A percentile compares a stretch with the other conserved stretches of the same genome.
These are phyloP conservation scores for Drosophila pseudotakahashii DNA, from an alignment of 2,888 invertebrate species.

Conservation along the genomic window DNA sequence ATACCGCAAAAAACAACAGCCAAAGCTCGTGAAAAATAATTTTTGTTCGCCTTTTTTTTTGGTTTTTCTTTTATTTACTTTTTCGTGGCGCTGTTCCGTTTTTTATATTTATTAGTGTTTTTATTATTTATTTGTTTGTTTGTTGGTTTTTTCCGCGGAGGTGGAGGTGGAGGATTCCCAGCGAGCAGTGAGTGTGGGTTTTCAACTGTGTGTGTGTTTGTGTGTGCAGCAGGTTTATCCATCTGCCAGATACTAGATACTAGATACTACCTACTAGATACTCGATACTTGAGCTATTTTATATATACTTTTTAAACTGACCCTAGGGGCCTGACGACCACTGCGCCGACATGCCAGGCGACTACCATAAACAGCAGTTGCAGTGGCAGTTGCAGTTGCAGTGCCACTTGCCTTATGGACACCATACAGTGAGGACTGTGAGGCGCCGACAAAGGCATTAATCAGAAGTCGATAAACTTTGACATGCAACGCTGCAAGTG, in stretches of 20 bases:
- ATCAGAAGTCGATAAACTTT: constrained; percentile 66
- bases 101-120: constrained; percentile 2
- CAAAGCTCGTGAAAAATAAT: constrained; percentile 18
- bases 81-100: constrained; percentile 2
- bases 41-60: not conserved
- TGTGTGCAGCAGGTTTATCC: constrained; percentile 11
- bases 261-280: constrained; percentile 2
- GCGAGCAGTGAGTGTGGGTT: constrained; percentile 23
- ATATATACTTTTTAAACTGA: constrained; percentile 19
- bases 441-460: constrained; percentile 46
- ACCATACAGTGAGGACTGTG: constrained; percentile 10
- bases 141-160: too few relatives aligned
- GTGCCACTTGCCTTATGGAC: constrained; percentile 20
- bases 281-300: not conserved
- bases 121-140: too few relatives aligned
- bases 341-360: constrained; percentile 47
- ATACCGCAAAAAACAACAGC: not conserved
- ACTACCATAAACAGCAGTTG: constrained; percentile 66
- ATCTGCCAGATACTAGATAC: constrained; percentile 20
- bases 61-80: not conserved
- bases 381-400: constrained; percentile 34
- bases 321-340: constrained; percentile 31
- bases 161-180: constrained; percentile 7
- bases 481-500: constrained; percentile 47
- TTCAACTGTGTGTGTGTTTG: not conserved